These are phyloP conservation scores for Rhingia campestris DNA, from an alignment of 2,888 invertebrate genomes.

Conservation along the genomic window DNA sequence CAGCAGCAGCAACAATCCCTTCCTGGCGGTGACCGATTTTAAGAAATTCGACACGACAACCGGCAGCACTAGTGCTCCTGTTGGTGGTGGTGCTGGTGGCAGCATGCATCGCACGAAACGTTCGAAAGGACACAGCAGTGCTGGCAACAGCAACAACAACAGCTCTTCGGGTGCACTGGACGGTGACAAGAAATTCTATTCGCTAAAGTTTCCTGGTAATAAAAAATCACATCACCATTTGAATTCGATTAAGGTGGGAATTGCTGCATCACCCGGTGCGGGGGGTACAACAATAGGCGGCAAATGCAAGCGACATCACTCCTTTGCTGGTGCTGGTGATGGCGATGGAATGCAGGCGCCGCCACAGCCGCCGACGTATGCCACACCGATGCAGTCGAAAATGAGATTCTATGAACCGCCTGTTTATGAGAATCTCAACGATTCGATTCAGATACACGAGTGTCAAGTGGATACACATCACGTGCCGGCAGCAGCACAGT, in stretches of 20 bases:
- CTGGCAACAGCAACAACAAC: slow-evolving; percentile 69
- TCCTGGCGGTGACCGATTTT: slow-evolving; percentile 80
- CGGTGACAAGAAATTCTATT: slow-evolving; percentile 82
- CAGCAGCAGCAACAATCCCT: slow-evolving; percentile 80
- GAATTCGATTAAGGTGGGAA: slow-evolving; percentile 64
- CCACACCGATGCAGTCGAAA: slow-evolving; percentile 74
- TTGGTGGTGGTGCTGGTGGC: slow-evolving; percentile 70
- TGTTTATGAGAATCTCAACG: slow-evolving; percentile 86
- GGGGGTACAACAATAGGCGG: slow-evolving; percentile 41
- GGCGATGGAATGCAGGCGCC: slow-evolving; percentile 77
- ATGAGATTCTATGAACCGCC: slow-evolving; percentile 82
- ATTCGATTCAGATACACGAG: slow-evolving; percentile 87
- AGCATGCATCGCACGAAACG: slow-evolving; percentile 78
- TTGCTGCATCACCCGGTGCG: slow-evolving; percentile 53
- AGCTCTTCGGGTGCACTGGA: slow-evolving; percentile 74
- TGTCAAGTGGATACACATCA: slow-evolving; percentile 77
- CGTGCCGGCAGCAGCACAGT: slow-evolving; percentile 67
- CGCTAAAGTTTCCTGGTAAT: slow-evolving; percentile 79
- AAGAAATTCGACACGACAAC: slow-evolving; percentile 79
- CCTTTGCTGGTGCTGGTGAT: slow-evolving; percentile 81
- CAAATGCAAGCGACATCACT: slow-evolving; percentile 82
- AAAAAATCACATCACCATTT: slow-evolving; percentile 74
- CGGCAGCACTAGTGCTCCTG: slow-evolving; percentile 60
- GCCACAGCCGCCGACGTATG: slow-evolving; percentile 55
- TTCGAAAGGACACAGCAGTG: slow-evolving; percentile 58